A percentile compares a stretch with the other conserved stretches of the same genome.
Evolutionary conservation across 2,888 invertebrate genomes (phyloP).

Genomic region (Hirtodrosophila cameraria): DNA sequence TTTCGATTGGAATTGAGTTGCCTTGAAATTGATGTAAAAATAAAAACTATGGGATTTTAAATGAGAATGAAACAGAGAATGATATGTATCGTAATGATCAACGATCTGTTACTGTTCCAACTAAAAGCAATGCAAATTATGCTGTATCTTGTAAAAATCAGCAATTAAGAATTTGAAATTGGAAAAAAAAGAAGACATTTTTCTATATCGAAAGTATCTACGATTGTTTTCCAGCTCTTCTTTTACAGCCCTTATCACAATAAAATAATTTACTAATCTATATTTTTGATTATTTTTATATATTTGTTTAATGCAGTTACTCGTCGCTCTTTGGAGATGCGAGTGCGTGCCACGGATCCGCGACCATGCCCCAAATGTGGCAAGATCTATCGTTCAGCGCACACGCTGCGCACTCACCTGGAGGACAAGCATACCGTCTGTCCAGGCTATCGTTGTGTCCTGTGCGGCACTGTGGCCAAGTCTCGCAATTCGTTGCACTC

Average conservation of each 20-base stretch:
- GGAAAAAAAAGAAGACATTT: not conserved
- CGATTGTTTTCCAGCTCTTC: constrained; percentile 10
- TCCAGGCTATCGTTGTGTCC: constrained; percentile 95
- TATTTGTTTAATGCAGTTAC: constrained; percentile 85
- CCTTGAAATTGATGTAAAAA: constrained; percentile 4
- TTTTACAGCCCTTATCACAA: not conserved
- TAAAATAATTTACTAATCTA: not conserved
- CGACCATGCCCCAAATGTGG: constrained; percentile 96
- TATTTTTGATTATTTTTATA: not conserved
- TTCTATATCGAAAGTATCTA: not conserved
- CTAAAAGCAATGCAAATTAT: not conserved
- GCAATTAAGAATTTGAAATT: not conserved
- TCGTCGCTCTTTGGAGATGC: constrained; percentile 92
- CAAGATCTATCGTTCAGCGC: constrained; percentile 95
- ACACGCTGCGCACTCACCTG: constrained; percentile 94
- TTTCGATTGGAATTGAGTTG: not conserved
- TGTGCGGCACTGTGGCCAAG: constrained; percentile 96
- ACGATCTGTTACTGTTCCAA: not conserved
- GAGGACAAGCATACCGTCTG: constrained; percentile 97
- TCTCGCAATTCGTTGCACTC: constrained; percentile 96
- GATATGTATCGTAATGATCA: too few species aligned
- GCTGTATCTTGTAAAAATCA: not conserved
- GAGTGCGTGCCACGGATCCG: constrained; percentile 95
- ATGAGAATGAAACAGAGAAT: too few species aligned
- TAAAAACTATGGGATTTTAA: too few species aligned